phyloP scores from a whole-genome alignment of 2,113 vertebrate species.

The Corynorhinus townsendii region DNA sequence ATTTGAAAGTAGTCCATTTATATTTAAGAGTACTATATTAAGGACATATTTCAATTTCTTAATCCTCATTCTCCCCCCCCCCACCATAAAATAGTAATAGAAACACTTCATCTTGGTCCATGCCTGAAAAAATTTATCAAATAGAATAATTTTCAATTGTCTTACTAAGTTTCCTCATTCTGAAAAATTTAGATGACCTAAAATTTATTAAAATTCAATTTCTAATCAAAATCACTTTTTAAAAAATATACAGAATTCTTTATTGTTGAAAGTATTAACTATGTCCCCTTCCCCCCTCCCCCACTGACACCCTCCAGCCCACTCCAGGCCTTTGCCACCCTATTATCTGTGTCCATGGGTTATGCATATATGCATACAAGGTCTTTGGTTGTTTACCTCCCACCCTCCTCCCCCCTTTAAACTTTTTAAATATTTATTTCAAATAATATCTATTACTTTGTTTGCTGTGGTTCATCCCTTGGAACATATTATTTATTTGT shows the following conservation, averaged over 20 bases:
- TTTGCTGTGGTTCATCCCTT: neutral
- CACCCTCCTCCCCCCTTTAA: no score
- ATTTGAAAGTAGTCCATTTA: neutral
- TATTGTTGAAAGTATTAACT: no score
- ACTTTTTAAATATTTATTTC: neutral
- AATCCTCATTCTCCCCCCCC: neutral
- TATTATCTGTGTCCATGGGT: no score
- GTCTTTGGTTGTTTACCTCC: no score
- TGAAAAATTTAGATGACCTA: neutral
- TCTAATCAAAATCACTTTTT: constrained; percentile 26
- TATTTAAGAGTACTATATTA: neutral
- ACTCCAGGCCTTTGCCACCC: no score
- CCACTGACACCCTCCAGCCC: no score
- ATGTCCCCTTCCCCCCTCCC: no score
- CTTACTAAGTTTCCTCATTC: neutral
- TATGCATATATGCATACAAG: no score
- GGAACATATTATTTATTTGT: neutral
- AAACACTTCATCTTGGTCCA: neutral
- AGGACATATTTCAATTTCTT: neutral
- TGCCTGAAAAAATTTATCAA: neutral
- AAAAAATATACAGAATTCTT: neutral
- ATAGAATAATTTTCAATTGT: neutral
- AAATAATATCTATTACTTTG: neutral
- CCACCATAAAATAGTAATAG: neutral
- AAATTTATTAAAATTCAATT: neutral